Percentiles rank a stretch among this genome's conserved stretches.
Evolutionary conservation across 92 coral and sea anemone species (phyloP).

Genomic region (Plumapathes pennacea): DNA sequence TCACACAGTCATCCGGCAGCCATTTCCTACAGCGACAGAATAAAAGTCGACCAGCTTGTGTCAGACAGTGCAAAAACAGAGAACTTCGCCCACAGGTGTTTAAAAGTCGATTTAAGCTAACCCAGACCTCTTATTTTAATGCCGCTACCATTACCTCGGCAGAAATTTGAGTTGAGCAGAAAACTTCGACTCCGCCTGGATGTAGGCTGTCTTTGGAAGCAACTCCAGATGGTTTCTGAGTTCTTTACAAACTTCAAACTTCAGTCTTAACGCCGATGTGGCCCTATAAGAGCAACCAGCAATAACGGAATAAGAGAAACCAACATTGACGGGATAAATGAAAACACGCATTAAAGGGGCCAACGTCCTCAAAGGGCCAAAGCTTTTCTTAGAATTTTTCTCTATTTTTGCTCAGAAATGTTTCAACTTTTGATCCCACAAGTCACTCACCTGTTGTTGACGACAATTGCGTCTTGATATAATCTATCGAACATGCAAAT

Average conservation of each 20-base stretch:
- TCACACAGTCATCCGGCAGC: slow-evolving; percentile 75
- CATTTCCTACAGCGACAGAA: too few species aligned
- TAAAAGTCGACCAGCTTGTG: too few species aligned
- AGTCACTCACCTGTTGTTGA: slow-evolving; percentile 90
- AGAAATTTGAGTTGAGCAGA: slow-evolving; percentile 97
- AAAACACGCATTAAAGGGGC: too few species aligned
- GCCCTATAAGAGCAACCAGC: slow-evolving; percentile 53
- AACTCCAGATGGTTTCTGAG: slow-evolving; percentile 86
- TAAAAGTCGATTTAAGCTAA: too few species aligned
- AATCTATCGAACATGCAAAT: slow-evolving; percentile 95
- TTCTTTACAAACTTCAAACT: slow-evolving; percentile 99
- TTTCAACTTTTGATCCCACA: too few species aligned
- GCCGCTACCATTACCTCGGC: slow-evolving; percentile 97
- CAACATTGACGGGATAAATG: too few species aligned
- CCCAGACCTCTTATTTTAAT: too few species aligned
- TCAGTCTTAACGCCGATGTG: slow-evolving; percentile 90
- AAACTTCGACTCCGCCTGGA: slow-evolving; percentile 95
- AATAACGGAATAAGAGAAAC: background rate
- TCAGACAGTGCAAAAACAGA: too few species aligned
- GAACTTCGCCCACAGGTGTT: too few species aligned
- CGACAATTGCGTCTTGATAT: slow-evolving; percentile 94
- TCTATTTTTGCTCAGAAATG: too few species aligned
- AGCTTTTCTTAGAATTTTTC: too few species aligned
- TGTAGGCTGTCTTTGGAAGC: slow-evolving; percentile 97
- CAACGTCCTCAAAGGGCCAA: too few species aligned